Base-by-base conservation (phyloP, 2,113 vertebrate genomes). In the Rhabdomys dilectus region DNA sequence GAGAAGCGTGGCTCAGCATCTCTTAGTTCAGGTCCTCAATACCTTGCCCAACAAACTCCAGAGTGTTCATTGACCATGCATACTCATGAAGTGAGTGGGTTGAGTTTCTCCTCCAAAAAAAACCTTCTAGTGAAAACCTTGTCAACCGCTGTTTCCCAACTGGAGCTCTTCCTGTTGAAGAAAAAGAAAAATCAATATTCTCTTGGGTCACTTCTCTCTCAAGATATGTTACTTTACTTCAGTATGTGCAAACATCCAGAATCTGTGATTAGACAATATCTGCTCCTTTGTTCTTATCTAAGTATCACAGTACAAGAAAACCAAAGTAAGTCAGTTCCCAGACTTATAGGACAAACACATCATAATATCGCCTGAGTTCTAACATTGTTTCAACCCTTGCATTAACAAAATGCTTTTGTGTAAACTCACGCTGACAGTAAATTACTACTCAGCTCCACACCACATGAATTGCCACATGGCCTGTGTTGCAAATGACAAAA, bases 161-260 rank as follows among this genome's bases (percentile, higher is more conserved):
- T 60, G 68, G 86, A 81, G 24, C 5, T 89, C 77, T 64, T 70
- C 87, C 80, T 34, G 88, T 21, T 91, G 60, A 93, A 84, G 36
- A 48, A 89, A 91, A 78, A 24, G 16, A 39, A 42, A 84, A 96
- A 73, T 26, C 15, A 60, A 70, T 19, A 58, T 36, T 84, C n/a
- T 66, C 7, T 73, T 39, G 53, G 10, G 70, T 90, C 42, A 42
- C 64, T 97, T 94, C 36, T 53, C 62, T 76, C 53, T 88, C 73
- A 48, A 75, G 64, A 78, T 90, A 56, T 0, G 9, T 68, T 88
- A 73, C 62, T 95, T 95, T 88, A 72, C 19, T 53, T 91, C 87
- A 58, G 12, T 78, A 73, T 87, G 95, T 70, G 86, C 72, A 68
- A 91, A 81, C n/a, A 11, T 72, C 48, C 29, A 92, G 76, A 92